Conservation (phyloP, 2,888 invertebrate genomes). For the Eledone cirrhosa region DNA sequence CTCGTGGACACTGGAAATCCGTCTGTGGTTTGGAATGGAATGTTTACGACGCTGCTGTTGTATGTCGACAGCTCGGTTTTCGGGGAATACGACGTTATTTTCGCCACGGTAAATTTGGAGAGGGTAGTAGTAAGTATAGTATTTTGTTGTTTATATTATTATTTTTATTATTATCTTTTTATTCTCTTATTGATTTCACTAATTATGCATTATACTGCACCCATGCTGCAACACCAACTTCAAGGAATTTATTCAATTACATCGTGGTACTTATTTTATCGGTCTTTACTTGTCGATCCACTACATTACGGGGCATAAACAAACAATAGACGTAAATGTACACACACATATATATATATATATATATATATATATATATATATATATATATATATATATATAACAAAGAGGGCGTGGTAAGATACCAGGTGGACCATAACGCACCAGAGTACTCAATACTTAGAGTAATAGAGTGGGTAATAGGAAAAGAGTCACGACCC, state of each 20-base stretch:
- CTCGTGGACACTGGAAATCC: not conserved
- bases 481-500: no score
- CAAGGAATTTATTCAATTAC: not conserved
- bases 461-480: no score
- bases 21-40: not conserved
- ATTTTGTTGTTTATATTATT: not conserved
- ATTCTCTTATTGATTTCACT: not conserved
- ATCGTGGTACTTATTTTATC: not conserved
- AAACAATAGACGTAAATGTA: not conserved
- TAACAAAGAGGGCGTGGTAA: no score
- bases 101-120: not conserved
- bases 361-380: slow-evolving; percentile 6
- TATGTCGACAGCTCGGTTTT: slow-evolving; percentile 14
- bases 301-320: no score
- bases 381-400: no score
- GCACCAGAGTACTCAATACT: no score
- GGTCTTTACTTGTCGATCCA: not conserved
- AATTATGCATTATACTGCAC: no score
- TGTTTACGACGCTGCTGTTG: not conserved
- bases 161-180: not conserved
- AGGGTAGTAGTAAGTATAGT: not conserved
- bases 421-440: no score
- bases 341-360: slow-evolving; percentile 6
- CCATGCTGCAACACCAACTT: no score
- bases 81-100: not conserved